Evolutionary conservation across 2,888 invertebrate genomes (phyloP).

Genomic region (Drosophila kokeensis): DNA sequence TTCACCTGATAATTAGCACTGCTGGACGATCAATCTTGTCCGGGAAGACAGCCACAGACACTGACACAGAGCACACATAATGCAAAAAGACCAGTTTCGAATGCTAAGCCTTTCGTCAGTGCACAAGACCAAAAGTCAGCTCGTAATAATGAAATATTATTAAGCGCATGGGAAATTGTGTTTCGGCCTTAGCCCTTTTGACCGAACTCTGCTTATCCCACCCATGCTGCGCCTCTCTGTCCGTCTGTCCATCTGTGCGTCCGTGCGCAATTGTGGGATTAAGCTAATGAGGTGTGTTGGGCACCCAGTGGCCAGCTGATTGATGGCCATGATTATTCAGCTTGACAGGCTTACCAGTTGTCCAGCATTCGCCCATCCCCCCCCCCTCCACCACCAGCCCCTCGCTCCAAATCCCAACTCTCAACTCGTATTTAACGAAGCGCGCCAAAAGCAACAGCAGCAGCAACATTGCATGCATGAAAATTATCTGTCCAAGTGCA

Average conservation of each 20-base stretch:
- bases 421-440: conserved; percentile 5
- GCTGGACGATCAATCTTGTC: conserved; percentile 48
- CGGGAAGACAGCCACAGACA: background rate
- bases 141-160: conserved; percentile 71
- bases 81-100: conserved; percentile 17
- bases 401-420: background rate
- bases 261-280: conserved; percentile 75
- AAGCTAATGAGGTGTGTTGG: conserved; percentile 77
- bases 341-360: conserved; percentile 61
- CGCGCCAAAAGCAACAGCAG: conserved; percentile 12
- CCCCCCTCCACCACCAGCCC: background rate
- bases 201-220: background rate
- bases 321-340: conserved; percentile 78
- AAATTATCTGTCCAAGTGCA: conserved; percentile 60
- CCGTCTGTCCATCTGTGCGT: conserved; percentile 42
- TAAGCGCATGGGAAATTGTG: conserved; percentile 55
- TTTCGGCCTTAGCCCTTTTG: conserved; percentile 25
- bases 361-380: conserved; percentile 7
- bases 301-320: conserved; percentile 62
- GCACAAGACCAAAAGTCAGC: conserved; percentile 56
- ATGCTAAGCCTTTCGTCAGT: background rate
- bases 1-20: conserved; percentile 53
- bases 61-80: background rate
- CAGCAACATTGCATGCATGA: conserved; percentile 36
- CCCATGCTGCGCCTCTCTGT: conserved; percentile 7